Evolutionary conservation across 2,113 vertebrate species (phyloP).

Genomic region (Tenebrosternarchus preto): DNA sequence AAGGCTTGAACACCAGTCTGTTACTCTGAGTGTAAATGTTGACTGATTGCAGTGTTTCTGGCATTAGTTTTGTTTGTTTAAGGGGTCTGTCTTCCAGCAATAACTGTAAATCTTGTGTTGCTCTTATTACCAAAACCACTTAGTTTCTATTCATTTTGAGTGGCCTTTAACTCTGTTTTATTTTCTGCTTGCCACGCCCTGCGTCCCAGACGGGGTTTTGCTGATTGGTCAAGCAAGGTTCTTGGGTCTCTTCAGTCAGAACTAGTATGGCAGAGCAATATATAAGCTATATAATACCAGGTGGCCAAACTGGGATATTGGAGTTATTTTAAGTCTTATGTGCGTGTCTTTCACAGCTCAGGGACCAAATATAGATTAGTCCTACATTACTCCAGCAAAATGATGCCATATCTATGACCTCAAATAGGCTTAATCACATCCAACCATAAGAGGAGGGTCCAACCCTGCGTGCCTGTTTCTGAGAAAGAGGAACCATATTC

Average conservation of each 20-base stretch:
- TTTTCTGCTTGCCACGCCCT: constrained; percentile 58
- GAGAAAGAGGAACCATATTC: constrained; percentile 4
- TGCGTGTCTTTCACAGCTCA: constrained; percentile 73
- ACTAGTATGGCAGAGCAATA: constrained; percentile 65
- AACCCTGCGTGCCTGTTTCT: constrained; percentile 27
- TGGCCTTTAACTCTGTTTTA: constrained; percentile 54
- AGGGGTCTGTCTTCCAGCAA: not conserved
- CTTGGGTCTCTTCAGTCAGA: constrained; percentile 63
- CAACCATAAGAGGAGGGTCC: constrained; percentile 56
- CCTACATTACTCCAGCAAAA: constrained; percentile 67
- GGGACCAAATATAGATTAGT: constrained; percentile 74
- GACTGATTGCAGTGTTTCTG: not conserved
- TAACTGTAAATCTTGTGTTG: no score
- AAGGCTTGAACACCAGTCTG: constrained; percentile 3
- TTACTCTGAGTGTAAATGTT: not conserved
- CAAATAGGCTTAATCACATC: constrained; percentile 71
- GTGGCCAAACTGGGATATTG: constrained; percentile 75
- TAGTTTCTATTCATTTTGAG: constrained; percentile 46
- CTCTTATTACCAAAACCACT: not conserved
- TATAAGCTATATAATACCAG: constrained; percentile 57
- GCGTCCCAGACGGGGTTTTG: constrained; percentile 51
- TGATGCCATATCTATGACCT: constrained; percentile 65
- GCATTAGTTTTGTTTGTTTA: not conserved
- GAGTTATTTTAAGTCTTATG: constrained; percentile 72
- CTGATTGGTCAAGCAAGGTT: constrained; percentile 64